Conservation (phyloP, 2,113 vertebrate genomes). For the Dasypus novemcinctus region DNA sequence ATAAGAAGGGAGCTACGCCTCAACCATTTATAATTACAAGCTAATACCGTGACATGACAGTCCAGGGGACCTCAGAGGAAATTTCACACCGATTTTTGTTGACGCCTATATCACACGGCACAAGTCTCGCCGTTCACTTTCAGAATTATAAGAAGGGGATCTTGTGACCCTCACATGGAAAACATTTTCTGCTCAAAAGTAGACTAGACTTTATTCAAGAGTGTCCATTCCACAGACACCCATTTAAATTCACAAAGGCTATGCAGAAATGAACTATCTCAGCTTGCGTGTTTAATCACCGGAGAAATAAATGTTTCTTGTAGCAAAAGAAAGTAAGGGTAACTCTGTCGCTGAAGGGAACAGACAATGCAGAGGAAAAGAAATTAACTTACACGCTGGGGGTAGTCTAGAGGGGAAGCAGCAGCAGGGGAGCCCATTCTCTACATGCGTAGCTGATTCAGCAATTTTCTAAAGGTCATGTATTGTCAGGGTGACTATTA, state of each 20-base stretch:
- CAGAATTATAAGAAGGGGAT: neutral
- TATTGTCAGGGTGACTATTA: neutral
- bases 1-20: neutral
- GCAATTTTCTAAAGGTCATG: neutral
- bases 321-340: neutral
- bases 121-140: neutral
- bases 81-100: neutral
- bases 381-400: neutral
- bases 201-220: neutral
- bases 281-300: neutral
- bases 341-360: neutral
- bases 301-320: neutral
- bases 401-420: neutral
- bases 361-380: neutral
- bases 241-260: neutral
- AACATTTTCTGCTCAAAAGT: constrained; percentile 25
- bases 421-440: neutral
- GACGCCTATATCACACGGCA: neutral
- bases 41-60: neutral
- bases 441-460: neutral
- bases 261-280: neutral
- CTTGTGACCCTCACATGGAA: neutral
- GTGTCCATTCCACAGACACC: neutral
- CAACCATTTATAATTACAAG: neutral
- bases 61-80: neutral